Conservation (phyloP, 1,140 invertebrate genomes). For the Sycobia sp. region DNA sequence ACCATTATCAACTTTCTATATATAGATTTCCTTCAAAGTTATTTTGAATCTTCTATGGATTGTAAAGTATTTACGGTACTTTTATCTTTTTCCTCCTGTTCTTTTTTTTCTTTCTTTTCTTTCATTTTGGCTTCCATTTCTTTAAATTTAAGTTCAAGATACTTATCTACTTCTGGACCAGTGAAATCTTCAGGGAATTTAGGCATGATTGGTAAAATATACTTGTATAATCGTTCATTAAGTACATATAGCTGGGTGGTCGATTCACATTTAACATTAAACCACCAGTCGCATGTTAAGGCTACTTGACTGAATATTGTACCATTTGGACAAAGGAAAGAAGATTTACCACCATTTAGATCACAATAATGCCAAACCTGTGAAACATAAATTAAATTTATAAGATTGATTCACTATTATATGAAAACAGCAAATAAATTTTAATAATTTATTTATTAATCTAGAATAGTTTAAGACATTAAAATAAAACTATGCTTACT, state of each 20-base stretch:
- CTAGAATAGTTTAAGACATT: too few relatives aligned
- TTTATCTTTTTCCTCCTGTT: conserved; percentile 49
- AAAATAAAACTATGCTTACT: too few relatives aligned
- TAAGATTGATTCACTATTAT: not conserved
- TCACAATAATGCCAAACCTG: conserved; percentile 91
- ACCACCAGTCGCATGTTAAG: conserved; percentile 91
- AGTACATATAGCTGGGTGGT: conserved; percentile 84
- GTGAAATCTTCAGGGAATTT: conserved; percentile 88
- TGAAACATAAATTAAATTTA: not conserved
- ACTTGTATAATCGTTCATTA: conserved; percentile 86
- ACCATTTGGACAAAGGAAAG: conserved; percentile 88
- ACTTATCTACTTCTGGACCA: conserved; percentile 82
- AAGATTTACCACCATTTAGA: conserved; percentile 87
- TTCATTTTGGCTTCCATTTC: conserved; percentile 80
- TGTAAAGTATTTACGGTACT: conserved; percentile 48
- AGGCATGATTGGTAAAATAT: conserved; percentile 80
- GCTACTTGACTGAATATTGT: conserved; percentile 89
- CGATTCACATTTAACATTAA: conserved; percentile 82
- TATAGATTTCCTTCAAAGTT: conserved; percentile 7
- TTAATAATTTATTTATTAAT: not conserved
- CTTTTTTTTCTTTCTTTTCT: conserved; percentile 57
- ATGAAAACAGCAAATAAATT: not conserved
- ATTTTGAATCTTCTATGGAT: conserved; percentile 32
- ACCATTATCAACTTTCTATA: conserved; percentile 5
- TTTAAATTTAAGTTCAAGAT: conserved; percentile 79